Base-by-base conservation (phyloP, 1,140 invertebrate species). In the Euura lappo region DNA sequence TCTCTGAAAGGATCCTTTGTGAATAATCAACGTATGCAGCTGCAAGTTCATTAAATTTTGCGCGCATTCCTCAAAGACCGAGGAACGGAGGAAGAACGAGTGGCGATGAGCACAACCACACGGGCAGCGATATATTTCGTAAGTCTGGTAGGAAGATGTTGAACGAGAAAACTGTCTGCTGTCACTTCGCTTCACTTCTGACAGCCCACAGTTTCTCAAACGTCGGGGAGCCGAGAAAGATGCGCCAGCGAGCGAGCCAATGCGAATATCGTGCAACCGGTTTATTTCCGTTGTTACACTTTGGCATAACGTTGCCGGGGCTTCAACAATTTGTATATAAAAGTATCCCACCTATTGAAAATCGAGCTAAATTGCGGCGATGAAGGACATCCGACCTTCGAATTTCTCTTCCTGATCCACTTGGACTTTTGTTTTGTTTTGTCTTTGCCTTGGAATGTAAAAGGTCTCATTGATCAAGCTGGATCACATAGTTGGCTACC, bases 91-190 rank as follows among this genome's bases (percentile, higher is more conserved):
- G 46, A 67, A 75, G 75, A 74, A 68, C 73, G 75, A 76, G 76
- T 70, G 75, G 68, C 79, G 77, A 76, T 69, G 65, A 77, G 78
- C 75, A 82, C 28, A 28, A 28, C 28, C 28, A 28, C 28, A 28
- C 28, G 28, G 28, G 28, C 28, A 28, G 28, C 28, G 28, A 28
- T 28, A 81, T 81, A 85, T 85, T 84, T 84, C 79, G 77, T 81
- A 83, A 81, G 51, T 60, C 76, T 71, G 10, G 8, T 69, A 45
- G 10, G 72, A 74, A 76, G 79, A 84, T 83, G 81, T 82, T 84
- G 82, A 86, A 85, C 78, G 84, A 85, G 81, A 74, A 70, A 80
- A 84, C 83, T 85, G 85, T 85, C 84, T 75, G 79, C 83, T 84
- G 83, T 85, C 84, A 84, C 77, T 85, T 78, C 68, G 71, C 66